These are phyloP conservation scores for Moxostoma hubbsi DNA, from an alignment of 2,797 vertebrate species.

Conservation along the genomic window DNA sequence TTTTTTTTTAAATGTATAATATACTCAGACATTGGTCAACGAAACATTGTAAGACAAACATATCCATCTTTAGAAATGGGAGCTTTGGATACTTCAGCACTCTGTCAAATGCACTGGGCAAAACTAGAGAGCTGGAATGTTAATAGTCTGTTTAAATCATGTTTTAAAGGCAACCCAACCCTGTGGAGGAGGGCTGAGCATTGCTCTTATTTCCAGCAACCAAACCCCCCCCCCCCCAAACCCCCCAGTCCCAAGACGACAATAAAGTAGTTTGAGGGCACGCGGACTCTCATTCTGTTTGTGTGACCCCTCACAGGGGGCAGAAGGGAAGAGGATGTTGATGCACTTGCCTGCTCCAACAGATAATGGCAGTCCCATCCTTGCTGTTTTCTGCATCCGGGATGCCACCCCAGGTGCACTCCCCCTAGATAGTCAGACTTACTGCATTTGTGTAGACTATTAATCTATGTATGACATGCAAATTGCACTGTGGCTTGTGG, in stretches of 20 bases:
- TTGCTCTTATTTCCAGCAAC: constrained; percentile 59
- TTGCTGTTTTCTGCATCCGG: constrained; percentile 51
- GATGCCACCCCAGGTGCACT: constrained; percentile 48
- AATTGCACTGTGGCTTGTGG: not conserved
- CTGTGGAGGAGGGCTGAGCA: constrained; percentile 30
- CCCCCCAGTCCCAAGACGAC: constrained; percentile 59
- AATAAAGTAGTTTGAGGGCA: constrained; percentile 63
- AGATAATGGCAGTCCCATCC: constrained; percentile 73
- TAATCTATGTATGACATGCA: not conserved
- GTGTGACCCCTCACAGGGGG: constrained; percentile 76
- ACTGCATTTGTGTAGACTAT: too few species aligned
- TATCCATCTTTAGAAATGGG: not conserved
- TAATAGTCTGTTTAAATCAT: constrained; percentile 50
- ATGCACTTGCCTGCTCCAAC: constrained; percentile 69
- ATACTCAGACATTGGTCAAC: not conserved
- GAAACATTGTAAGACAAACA: constrained; percentile 8
- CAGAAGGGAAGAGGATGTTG: constrained; percentile 78
- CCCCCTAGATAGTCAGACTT: constrained; percentile 1
- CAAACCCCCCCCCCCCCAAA: constrained; percentile 60
- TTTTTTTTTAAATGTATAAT: too few species aligned
- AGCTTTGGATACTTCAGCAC: not conserved
- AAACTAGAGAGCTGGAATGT: constrained; percentile 49
- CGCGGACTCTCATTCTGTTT: constrained; percentile 74
- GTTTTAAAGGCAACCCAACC: constrained; percentile 40
- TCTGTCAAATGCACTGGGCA: constrained; percentile 43